Percentiles rank a stretch among this genome's conserved stretches.
Evolutionary conservation across 1,140 invertebrate genomes (phyloP).

Genomic region (Dendroctonus valens): DNA sequence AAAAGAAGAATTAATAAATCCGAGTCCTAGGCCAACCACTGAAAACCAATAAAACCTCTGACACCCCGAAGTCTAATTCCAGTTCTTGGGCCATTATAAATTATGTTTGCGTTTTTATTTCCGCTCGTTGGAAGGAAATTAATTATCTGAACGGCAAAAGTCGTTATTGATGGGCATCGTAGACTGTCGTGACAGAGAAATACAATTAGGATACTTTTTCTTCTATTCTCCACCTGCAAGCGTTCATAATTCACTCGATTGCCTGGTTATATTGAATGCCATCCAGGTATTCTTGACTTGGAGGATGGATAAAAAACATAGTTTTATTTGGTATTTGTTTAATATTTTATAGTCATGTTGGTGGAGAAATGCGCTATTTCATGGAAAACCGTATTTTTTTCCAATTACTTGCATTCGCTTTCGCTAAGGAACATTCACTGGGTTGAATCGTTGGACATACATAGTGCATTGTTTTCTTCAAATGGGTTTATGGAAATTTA

Average conservation of each 20-base stretch:
- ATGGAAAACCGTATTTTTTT: too few species aligned
- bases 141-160: conserved; percentile 21
- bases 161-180: conserved; percentile 18
- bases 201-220: conserved; percentile 11
- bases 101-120: conserved; percentile 21
- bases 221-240: conserved; percentile 5
- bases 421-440: too few species aligned
- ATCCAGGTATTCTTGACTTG: too few species aligned
- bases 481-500: too few species aligned
- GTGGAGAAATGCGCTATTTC: too few species aligned
- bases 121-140: conserved; percentile 13
- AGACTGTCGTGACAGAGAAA: conserved; percentile 9
- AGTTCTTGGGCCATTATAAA: conserved; percentile 11
- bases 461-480: too few species aligned
- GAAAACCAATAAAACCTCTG: conserved; percentile 13
- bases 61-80: conserved; percentile 14
- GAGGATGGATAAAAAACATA: too few species aligned
- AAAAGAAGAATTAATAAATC: conserved; percentile 4
- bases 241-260: background rate
- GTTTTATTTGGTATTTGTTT: too few species aligned
- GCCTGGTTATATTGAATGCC: too few species aligned
- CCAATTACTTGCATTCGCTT: too few species aligned
- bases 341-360: too few species aligned
- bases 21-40: background rate
- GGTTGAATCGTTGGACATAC: too few species aligned